Evolutionary conservation across 2,797 vertebrate genomes (phyloP), one percentile per base, ranked within the genome.

Genomic region (Catostomus latipinnis): DNA sequence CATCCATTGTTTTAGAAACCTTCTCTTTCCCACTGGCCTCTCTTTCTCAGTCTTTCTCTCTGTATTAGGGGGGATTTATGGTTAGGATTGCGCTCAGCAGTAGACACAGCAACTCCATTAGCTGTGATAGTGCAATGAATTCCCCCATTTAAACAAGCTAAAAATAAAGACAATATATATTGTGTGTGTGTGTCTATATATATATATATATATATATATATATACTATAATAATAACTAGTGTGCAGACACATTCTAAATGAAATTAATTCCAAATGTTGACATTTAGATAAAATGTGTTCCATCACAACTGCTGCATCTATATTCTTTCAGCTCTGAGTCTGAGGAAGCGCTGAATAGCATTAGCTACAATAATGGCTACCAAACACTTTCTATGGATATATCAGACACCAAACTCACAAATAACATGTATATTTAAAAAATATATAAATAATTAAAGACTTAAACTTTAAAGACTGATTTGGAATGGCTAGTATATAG

Each of bases 1-100:
- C 85, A 74, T 89, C 87, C 78, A 63, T 68, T 80, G 71, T 78
- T 57, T 76, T 77, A 84, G 85, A 84, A 92, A 89, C 89, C 87
- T 89, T 83, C 84, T 87, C 81, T 76, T 80, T 85, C 78, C 82
- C 81, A 78, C 81, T 72, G 79, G 62, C 54, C 60, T 87, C 79
- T 86, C 80, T 85, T 67, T 81, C 62, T 76, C 18, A 5, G 34
- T 78, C 68, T 80, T 16, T 60, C 71, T 83, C 71, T 16, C 45
- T 60, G 49, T 50, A 56, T 22, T 34, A 34, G 34, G 34, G 54
- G 10, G n/a, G 43, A 50, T 16, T 11, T 52, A 16, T 49, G 22
- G 65, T 52, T 43, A 46, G 14, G 13, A 48, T 67, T 53, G 18
- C 48, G 58, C 61, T 43, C 54, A 81, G 67, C 45, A 69, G 52